Base-by-base conservation (phyloP, 2,797 vertebrate genomes). In the Poeciliopsis turneri region DNA sequence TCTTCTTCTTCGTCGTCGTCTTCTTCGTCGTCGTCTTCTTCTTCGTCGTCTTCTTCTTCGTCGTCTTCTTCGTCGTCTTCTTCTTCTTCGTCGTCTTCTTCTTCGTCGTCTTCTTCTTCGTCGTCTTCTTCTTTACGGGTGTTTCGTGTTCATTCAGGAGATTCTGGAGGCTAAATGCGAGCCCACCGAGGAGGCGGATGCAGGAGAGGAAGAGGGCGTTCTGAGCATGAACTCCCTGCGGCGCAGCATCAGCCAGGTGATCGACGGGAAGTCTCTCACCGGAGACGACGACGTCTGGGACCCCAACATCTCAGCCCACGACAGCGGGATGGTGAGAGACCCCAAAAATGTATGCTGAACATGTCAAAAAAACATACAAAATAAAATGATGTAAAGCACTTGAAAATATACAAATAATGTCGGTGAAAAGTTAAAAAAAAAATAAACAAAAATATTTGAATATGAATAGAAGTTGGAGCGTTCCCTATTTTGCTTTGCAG, bases 241-340 rank as follows among this genome's bases (percentile, higher is more conserved):
- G 13, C 97, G 96, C 79, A 99, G 98, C 2, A 95, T 97, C 91
- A 99, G 98, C 87, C 98, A 99, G 86, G 90, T 97, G 86, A 95
- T 97, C 33, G 93, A 96, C 76, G 96, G 96, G 83, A 98, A 97
- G 87, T 94, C 94, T 5, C 76, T 95, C 69, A 77, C 77, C 0
- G 96, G 95, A 0, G 94, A 97, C 0, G 95, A 96, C 0, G 93
- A 96, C 0, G 87, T 94, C 5, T 99, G 97, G 98, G 97, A 98
- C 81, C 95, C 97, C 1, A 94, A 97, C 76, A 80, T 97, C 76
- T 95, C 95, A 13, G 97, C 96, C 45, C 98, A 97, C 18, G 96
- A 96, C 85, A 94, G 95, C 1, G 90, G 97, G 82, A 95, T 98
- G 98, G 98, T 99, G 94, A 97, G 97, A 86, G 30, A 80, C 66